Evolutionary conservation across 1,140 invertebrate genomes (phyloP), one percentile per base, ranked within the genome.

Genomic region (Aphelinus atriplicis): DNA sequence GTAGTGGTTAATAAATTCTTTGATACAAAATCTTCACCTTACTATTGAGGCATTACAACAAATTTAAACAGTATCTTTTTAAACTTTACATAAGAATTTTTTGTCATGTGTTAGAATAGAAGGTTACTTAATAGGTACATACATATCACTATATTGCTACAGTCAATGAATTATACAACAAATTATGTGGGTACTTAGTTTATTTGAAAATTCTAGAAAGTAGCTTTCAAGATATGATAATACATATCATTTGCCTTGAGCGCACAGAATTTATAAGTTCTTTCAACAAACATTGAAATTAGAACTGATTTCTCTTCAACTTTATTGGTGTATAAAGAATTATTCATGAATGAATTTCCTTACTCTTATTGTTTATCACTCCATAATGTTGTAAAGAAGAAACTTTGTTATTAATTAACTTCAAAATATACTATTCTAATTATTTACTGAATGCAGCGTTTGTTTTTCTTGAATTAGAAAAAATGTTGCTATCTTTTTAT

Each of bases 51-150:
- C 3, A 63, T 46, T 1, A 3, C 2, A 43, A 43, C 45, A 5
- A 64, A 64, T 26, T 26, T 26, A 26, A 26, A 26, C 26, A 26
- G 26, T 26, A 26, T 26, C 26, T 0, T 26, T 65, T 58, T 3
- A 57, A 70, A 55, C 56, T 47, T 71, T 68, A 9, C 53, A 55
- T 78, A 51, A 47, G n/a, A 63, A 53, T 42, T 56, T 57, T 60
- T 57, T 65, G 45, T 77, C 66, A 47, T 77, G 79, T 67, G 43
- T 65, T 50, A 61, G 71, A 71, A 56, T 80, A 50, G 51, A 53
- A 64, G 51, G 48, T 66, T 55, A 50, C 64, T 55, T 66, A 66
- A 66, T 55, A 51, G 50, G 51, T 55, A n/a, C 64, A 7, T 66
- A 50, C 51, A 7, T 66, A 66, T 53, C n/a, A 26, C 50, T n/a